Conservation (phyloP, 1,140 invertebrate genomes). For the Brachionus plicatilis region DNA sequence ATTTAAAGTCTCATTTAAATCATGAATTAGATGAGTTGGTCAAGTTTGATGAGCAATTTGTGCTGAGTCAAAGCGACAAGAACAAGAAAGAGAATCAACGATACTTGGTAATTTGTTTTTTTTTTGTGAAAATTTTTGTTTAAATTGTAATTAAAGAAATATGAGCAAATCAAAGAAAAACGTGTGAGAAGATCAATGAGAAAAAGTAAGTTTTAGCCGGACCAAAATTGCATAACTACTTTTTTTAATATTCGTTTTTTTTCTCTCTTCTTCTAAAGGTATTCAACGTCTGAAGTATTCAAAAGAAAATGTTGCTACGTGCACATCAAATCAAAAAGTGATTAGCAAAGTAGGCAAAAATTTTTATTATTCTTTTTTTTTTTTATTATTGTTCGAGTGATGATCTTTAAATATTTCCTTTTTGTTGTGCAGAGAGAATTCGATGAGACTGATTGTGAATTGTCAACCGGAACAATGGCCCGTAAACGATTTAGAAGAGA, state of each 20-base stretch:
- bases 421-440: neutral
- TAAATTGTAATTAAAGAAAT: neutral
- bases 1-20: neutral
- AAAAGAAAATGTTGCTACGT: conserved; percentile 23
- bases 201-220: neutral
- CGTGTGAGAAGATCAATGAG: neutral
- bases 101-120: neutral
- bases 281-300: conserved; percentile 14
- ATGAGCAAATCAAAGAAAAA: conserved; percentile 4
- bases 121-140: neutral
- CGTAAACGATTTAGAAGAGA: neutral
- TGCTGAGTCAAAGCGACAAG: neutral
- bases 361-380: neutral
- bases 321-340: conserved; percentile 9
- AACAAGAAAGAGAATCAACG: neutral
- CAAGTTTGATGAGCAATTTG: neutral
- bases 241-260: neutral
- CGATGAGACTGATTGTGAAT: conserved; percentile 24
- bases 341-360: conserved; percentile 12
- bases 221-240: neutral
- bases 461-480: neutral
- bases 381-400: neutral
- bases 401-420: neutral
- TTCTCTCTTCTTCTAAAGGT: neutral
- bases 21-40: neutral